Evolutionary conservation across 92 coral and sea anemone species (phyloP), one percentile per base, ranked within the genome.

Genomic region (Umimayanthus kanabou): DNA sequence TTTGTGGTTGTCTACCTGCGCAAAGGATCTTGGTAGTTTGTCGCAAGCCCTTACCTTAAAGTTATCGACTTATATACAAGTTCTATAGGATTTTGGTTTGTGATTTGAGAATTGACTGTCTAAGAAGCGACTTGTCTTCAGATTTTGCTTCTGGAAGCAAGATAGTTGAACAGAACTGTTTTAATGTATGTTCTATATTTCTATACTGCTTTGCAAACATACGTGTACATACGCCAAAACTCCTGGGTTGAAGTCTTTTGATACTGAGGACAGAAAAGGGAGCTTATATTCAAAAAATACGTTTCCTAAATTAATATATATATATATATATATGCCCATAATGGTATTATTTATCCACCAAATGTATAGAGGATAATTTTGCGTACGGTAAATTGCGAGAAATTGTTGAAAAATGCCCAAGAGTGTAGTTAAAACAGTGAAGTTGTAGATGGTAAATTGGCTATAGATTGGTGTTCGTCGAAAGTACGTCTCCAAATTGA

Each of bases 151-250:
- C 26, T 61, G 69, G 8, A 61, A 26, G 69, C 69, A 3, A 61
- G 4, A 61, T 4, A 61, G 6, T 6, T 61, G 26, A 5, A 61
- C 25, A 18, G 6, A 61, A 61, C 69, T 61, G 69, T 61, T 61
- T 22, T 61, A 61, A 20, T 61, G 26, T 61, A 61, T 18, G 14
- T 61, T 61, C 67, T 61, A 61, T 61, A 61, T 61, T 22, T 61
- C 69, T 20, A 4, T 61, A 61, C 69, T 22, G 26, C 76, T 72
- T 72, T 29, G 42, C 76, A 15, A 72, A 28, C 76, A 29, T 72
- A 72, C 76, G 76, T 72, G 76, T 25, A 72, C 76, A 72, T 72
- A 10, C 76, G 76, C 76, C 33, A 33, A 53, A 53, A 53, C 20
- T 53, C 69, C 69, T 61, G 25, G 7, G 25, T 61, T 61, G 9